A percentile compares a stretch with the other conserved stretches of the same genome.
Evolutionary conservation across 2,888 invertebrate species (phyloP).

Genomic region (Drosophila percnosoma): DNA sequence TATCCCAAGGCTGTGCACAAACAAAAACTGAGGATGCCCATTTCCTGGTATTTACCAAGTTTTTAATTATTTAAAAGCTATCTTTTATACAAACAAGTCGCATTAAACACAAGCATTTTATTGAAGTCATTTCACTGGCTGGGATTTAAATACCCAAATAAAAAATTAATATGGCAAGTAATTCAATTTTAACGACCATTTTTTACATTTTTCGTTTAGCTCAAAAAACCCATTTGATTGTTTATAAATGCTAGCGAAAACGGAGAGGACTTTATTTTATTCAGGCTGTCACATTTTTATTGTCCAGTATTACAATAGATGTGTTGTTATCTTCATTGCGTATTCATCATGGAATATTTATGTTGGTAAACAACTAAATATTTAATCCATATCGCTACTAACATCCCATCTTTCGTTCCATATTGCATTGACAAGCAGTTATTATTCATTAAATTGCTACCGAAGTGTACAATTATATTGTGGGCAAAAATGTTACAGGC

Average conservation of each 20-base stretch:
- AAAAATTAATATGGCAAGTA: not conserved
- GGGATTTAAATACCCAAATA: not conserved
- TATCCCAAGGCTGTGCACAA: not conserved
- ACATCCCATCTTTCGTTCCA: conserved; percentile 4
- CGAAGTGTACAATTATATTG: too few relatives aligned
- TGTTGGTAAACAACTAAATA: conserved; percentile 33
- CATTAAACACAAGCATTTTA: not conserved
- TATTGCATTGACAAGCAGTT: conserved; percentile 64
- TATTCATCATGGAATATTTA: not conserved
- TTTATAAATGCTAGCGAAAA: not conserved
- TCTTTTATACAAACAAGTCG: not conserved
- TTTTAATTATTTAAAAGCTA: not conserved
- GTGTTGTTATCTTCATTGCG: not conserved
- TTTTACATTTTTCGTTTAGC: not conserved
- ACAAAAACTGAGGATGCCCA: not conserved
- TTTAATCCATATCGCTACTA: conserved; percentile 32
- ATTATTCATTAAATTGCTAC: not conserved
- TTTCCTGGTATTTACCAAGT: not conserved
- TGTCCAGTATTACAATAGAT: not conserved
- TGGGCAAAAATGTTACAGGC: not conserved
- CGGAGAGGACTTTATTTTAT: not conserved
- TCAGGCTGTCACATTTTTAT: not conserved
- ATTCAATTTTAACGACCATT: not conserved
- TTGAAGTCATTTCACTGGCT: not conserved
- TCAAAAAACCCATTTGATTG: not conserved